phyloP scores from a whole-genome alignment of 2,113 vertebrate genomes.

The Zosterops japonicus region DNA sequence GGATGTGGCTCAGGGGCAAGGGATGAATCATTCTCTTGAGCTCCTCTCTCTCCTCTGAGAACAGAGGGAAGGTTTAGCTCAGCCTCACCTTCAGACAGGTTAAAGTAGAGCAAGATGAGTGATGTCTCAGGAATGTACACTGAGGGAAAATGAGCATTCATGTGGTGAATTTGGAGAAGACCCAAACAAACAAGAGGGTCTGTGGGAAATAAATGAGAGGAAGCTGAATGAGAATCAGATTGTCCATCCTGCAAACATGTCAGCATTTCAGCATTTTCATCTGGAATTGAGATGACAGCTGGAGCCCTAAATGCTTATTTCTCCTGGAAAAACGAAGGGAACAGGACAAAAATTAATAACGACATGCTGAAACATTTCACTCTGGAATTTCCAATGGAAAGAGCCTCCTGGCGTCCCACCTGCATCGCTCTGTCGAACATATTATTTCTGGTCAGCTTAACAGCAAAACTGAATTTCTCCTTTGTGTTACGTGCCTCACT shows the following conservation, averaged over 20 bases:
- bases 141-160: neutral
- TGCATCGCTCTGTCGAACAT: neutral
- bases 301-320: constrained; percentile 12
- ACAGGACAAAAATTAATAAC: neutral
- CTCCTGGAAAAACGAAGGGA: neutral
- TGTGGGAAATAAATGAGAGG: neutral
- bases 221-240: neutral
- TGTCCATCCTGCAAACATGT: neutral
- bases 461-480: neutral
- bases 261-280: neutral
- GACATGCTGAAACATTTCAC: neutral
- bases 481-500: neutral
- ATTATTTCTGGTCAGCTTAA: constrained; percentile 28
- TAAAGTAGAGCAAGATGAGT: neutral
- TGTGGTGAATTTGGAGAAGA: neutral
- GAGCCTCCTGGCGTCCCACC: constrained; percentile 12
- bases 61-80: neutral
- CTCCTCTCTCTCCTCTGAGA: neutral
- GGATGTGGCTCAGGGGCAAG: neutral
- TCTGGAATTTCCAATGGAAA: neutral
- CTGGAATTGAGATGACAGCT: constrained; percentile 9
- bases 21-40: neutral
- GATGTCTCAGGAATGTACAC: neutral
- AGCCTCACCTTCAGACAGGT: neutral
- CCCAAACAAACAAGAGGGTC: neutral